Evolutionary conservation across 2,113 vertebrate species (phyloP).

Genomic region (Eonycteris spelaea): DNA sequence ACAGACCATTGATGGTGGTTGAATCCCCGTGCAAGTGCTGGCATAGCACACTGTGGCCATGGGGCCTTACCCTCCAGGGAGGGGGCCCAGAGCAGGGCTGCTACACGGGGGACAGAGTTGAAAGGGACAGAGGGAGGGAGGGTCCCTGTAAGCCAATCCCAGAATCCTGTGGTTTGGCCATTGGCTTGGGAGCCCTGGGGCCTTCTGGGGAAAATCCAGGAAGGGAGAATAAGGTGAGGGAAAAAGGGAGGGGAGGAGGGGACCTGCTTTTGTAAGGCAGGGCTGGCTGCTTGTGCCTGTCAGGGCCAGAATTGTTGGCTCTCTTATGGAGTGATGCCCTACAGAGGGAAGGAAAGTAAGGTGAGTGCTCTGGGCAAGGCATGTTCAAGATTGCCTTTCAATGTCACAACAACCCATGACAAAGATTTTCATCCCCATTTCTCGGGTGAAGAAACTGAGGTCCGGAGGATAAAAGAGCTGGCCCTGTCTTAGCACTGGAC

Average conservation of each 20-base stretch:
- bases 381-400: neutral
- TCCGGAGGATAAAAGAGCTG: neutral
- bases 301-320: neutral
- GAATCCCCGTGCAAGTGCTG: conserved; percentile 68
- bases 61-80: conserved; percentile 44
- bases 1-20: conserved; percentile 62
- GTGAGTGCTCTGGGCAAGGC: no score
- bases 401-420: neutral
- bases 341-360: neutral
- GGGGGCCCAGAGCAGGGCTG: conserved; percentile 63
- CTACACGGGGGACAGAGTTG: neutral
- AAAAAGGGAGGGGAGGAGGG: neutral
- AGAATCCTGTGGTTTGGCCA: conserved; percentile 33
- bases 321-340: neutral
- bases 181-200: conserved; percentile 15
- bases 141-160: conserved; percentile 9
- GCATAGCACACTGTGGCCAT: conserved; percentile 32
- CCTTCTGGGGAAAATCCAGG: conserved; percentile 34
- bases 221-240: neutral
- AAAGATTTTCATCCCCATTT: neutral
- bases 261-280: neutral
- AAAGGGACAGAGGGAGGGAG: neutral
- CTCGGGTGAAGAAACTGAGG: neutral
- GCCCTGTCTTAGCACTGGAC: accelerated
- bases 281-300: neutral